Evolutionary conservation across 2,797 vertebrate species (phyloP).

Genomic region (Platalea minor): DNA sequence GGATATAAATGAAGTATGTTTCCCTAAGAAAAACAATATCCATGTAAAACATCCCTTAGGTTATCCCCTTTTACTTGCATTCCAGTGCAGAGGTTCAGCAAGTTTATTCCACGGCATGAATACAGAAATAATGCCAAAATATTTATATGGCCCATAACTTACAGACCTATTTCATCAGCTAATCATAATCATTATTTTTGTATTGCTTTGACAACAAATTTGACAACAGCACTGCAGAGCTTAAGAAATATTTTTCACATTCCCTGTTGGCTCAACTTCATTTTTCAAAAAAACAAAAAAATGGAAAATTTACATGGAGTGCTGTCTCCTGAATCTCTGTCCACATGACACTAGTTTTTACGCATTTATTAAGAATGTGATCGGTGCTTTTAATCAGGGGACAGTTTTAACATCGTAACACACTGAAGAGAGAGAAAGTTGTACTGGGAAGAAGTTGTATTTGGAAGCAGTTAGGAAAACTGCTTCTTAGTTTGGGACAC

Average conservation of each 20-base stretch:
- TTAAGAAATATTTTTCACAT: neutral
- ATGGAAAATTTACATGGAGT: neutral
- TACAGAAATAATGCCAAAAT: neutral
- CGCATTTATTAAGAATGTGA: neutral
- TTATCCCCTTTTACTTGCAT: neutral
- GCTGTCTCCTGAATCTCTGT: neutral
- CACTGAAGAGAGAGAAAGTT: neutral
- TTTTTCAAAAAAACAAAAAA: neutral
- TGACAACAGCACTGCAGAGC: neutral
- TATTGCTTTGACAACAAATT: neutral
- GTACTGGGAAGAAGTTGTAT: neutral
- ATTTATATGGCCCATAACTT: conserved; percentile 1
- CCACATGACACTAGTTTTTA: neutral
- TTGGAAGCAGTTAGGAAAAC: neutral
- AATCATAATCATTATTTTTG: neutral
- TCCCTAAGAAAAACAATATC: neutral
- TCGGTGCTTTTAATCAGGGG: neutral
- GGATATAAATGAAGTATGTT: neutral
- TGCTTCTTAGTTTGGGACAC: neutral
- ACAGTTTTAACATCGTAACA: neutral
- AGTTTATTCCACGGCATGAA: neutral
- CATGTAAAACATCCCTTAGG: neutral
- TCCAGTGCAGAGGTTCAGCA: neutral
- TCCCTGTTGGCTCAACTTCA: neutral
- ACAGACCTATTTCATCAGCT: neutral